Percentiles rank a stretch among this genome's conserved stretches.
Conservation (phyloP, 1,140 invertebrate species). For the Harpegnathos saltator region DNA sequence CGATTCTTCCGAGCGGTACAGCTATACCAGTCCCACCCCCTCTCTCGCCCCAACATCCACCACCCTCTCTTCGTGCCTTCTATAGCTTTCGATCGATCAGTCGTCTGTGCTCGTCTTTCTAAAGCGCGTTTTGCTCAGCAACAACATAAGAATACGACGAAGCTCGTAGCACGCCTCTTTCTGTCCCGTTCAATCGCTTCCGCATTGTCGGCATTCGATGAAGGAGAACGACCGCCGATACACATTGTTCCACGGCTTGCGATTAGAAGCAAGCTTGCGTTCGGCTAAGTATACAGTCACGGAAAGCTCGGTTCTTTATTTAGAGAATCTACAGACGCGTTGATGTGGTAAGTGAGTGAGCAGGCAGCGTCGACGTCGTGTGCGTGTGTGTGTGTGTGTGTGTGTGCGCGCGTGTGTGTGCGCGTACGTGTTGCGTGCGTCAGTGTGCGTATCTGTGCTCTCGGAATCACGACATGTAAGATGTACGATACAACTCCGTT, state of each 20-base stretch:
- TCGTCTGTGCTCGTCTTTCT: constrained; percentile 22
- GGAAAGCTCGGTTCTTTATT: background rate
- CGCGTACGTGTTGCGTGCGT: too few species aligned
- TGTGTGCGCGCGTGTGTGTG: too few species aligned
- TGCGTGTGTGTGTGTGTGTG: too few species aligned
- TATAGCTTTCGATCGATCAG: constrained; percentile 61
- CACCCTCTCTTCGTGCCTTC: background rate
- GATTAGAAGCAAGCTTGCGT: too few species aligned
- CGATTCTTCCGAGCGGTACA: constrained; percentile 68
- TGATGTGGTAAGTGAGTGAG: too few species aligned
- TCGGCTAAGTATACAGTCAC: background rate
- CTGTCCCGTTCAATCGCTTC: constrained; percentile 4
- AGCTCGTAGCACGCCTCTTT: too few species aligned
- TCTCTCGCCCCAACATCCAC: background rate
- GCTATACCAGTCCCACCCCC: constrained; percentile 13
- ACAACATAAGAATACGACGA: background rate
- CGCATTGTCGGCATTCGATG: background rate
- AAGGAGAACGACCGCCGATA: background rate
- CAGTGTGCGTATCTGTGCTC: background rate
- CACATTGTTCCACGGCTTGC: background rate
- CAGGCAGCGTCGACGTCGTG: background rate
- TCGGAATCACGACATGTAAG: constrained; percentile 11
- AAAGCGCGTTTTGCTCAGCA: background rate
- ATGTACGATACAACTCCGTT: background rate
- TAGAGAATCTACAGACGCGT: background rate